Percentiles rank a stretch among this genome's conserved stretches.
phyloP scores from a whole-genome alignment of 2,797 vertebrate genomes.

The Ctenosaura bakeri region DNA sequence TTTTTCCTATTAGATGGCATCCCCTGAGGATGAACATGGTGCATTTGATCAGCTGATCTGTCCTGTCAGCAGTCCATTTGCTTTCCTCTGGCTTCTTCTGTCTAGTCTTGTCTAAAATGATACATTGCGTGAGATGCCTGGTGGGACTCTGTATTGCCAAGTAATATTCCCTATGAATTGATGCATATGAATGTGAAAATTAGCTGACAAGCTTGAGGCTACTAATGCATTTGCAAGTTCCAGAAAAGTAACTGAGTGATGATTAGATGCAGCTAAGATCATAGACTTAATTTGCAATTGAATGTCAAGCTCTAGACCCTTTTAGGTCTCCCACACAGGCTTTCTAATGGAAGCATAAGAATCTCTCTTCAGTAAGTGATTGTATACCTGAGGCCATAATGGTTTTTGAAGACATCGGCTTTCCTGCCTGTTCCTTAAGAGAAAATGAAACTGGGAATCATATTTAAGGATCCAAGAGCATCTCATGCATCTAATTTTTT shows the following conservation, averaged over 20 bases:
- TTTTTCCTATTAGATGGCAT: constrained; percentile 46
- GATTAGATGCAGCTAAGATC: not conserved
- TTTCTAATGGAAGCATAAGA: not conserved
- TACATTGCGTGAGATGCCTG: not conserved
- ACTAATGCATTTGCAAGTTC: not conserved
- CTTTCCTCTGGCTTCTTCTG: not conserved
- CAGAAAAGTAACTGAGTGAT: not conserved
- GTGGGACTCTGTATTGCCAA: constrained; percentile 1
- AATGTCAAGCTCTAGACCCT: not conserved
- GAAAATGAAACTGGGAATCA: not conserved
- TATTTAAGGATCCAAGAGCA: not conserved
- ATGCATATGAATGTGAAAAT: constrained; percentile 18
- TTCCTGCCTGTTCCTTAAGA: not conserved
- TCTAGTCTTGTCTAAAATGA: not conserved
- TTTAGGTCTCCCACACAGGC: not conserved
- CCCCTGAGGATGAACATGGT: constrained; percentile 3
- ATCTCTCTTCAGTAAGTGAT: not conserved
- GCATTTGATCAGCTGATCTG: constrained; percentile 19
- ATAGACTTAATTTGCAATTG: not conserved
- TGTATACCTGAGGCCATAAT: not conserved
- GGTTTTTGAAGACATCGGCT: not conserved
- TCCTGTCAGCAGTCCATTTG: constrained; percentile 20
- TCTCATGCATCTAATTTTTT: too few relatives aligned
- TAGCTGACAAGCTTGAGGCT: constrained; percentile 16
- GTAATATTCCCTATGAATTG: constrained; percentile 3